Conservation (phyloP, 2,888 invertebrate genomes). For the Nomada fabriciana region DNA sequence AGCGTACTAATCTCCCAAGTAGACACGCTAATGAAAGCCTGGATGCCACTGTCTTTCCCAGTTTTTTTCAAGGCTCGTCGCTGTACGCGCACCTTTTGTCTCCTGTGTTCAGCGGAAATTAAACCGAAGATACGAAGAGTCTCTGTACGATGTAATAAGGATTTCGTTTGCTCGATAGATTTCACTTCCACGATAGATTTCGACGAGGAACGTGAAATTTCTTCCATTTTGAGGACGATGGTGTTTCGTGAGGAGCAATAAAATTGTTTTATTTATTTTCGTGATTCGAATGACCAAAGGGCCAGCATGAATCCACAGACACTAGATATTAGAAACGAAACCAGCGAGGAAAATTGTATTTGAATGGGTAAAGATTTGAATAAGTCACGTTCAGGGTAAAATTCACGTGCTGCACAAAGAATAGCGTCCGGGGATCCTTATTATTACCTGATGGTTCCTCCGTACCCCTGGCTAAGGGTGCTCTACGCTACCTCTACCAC, state of each 20-base stretch:
- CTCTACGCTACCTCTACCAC: conserved; percentile 50
- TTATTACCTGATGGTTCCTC: conserved; percentile 77
- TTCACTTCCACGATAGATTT: neutral
- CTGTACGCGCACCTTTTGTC: conserved; percentile 47
- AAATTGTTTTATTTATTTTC: neutral
- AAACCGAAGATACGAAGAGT: conserved; percentile 31
- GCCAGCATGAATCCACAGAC: neutral
- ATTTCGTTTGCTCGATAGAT: conserved; percentile 9
- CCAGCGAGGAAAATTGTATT: neutral
- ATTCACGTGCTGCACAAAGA: conserved; percentile 58
- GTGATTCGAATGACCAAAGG: neutral
- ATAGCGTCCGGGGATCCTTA: conserved; percentile 68
- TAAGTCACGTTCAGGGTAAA: conserved; percentile 63
- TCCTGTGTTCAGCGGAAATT: conserved; percentile 46
- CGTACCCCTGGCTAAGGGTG: conserved; percentile 50
- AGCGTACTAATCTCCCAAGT: conserved; percentile 79
- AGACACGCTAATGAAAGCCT: conserved; percentile 80
- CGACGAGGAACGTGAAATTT: neutral
- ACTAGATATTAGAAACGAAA: neutral
- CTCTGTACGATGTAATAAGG: conserved; percentile 13
- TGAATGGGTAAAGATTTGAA: conserved; percentile 63
- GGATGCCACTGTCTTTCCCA: conserved; percentile 68
- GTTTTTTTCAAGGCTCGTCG: conserved; percentile 55
- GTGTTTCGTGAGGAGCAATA: neutral
- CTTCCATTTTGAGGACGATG: neutral